Evolutionary conservation across 2,113 vertebrate species (phyloP), one percentile per base, ranked within the genome.

Genomic region (Ameiurus melas): DNA sequence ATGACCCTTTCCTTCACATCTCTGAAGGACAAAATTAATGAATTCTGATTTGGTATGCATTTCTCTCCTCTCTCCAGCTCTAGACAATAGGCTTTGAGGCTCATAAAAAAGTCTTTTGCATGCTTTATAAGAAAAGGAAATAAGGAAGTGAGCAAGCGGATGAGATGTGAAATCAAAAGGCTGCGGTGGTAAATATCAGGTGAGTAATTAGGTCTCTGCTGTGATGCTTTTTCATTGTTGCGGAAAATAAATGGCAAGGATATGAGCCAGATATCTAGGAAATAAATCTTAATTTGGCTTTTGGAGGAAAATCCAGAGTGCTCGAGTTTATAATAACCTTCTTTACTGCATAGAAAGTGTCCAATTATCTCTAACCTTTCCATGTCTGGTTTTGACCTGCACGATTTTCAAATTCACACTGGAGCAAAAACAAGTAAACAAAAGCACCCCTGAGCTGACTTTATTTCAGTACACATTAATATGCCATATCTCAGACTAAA

Each of bases 31-130:
- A 93, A 91, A 94, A 93, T 93, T 94, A 95, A 94, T 92, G 92
- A 93, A 93, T 94, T 94, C 89, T 91, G 92, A 93, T 92, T 94
- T 93, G 91, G 91, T 93, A 94, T 94, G 92, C 90, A 85, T 93
- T 92, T 92, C 85, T 92, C 83, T 80, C 60, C 77, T 33, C 89
- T 91, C 92, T 89, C 91, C 89, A 82, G 89, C 87, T 75, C 68
- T 62, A 91, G 89, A 90, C 89, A 90, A 68, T 47, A 93, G 89
- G 88, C 90, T 85, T 88, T 27, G 91, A 55, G 89, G 90, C 91
- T 93, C 93, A 94, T 94, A 94, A 94, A 93, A 93, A 62, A 62
- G 87, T 91, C 85, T 83, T 90, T 83, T 79, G 85, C 83, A 89
- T 75, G 57, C 73, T 87, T 88, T 79, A 78, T 78, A 53, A 55